Conservation (phyloP, 2,113 vertebrate species). For the Noctilio leporinus region DNA sequence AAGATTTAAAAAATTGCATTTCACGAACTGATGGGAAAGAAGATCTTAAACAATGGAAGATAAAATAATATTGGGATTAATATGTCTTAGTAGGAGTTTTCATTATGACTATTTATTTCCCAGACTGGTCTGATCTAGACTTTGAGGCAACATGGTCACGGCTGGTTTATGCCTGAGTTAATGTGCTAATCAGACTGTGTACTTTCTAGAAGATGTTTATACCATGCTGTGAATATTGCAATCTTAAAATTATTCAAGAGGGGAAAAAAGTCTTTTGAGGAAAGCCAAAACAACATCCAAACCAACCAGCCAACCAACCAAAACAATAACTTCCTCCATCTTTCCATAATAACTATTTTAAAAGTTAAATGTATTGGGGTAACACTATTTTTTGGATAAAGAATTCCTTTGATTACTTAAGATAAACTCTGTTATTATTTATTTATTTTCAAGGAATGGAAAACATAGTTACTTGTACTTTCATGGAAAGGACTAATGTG, state of each 20-base stretch:
- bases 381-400: neutral
- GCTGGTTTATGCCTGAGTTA: conserved; percentile 50
- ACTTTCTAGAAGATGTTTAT: conserved; percentile 37
- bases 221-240: neutral
- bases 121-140: neutral
- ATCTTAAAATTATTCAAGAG: conserved; percentile 22
- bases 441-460: conserved; percentile 14
- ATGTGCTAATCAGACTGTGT: conserved; percentile 30
- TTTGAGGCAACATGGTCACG: neutral
- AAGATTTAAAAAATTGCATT: neutral
- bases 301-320: neutral
- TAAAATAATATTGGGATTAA: neutral
- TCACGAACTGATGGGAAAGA: conserved; percentile 10
- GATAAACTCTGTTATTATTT: conserved; percentile 14
- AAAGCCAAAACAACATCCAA: neutral
- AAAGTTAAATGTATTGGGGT: neutral
- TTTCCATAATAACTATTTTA: neutral
- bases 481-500: neutral
- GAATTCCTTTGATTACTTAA: neutral
- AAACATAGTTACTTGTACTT: neutral
- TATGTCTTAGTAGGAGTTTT: neutral
- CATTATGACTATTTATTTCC: neutral
- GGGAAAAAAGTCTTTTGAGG: neutral
- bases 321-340: neutral
- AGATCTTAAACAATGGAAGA: neutral